Conservation (phyloP, 2,113 vertebrate species). For the Lepisosteus osseus region DNA sequence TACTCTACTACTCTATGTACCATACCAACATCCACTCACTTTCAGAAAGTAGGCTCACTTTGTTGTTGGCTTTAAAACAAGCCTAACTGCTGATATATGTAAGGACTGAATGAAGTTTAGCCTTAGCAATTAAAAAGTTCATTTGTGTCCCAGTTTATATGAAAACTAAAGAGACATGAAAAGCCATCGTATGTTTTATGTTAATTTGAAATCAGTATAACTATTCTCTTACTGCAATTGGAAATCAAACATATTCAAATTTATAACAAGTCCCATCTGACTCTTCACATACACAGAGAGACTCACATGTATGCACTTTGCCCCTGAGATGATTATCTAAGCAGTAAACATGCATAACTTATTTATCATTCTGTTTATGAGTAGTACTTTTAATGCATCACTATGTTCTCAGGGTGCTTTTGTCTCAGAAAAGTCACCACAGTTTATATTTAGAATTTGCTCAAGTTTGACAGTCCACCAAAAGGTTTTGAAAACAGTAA, state of each 20-base stretch:
- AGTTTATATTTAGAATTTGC: too few relatives aligned
- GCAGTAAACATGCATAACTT: constrained; percentile 15
- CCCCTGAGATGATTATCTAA: constrained; percentile 10
- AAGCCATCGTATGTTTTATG: constrained; percentile 22
- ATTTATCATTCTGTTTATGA: constrained; percentile 4
- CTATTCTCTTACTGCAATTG: constrained; percentile 18
- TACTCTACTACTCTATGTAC: too few relatives aligned
- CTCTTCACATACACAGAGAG: not conserved
- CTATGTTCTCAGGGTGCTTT: not conserved
- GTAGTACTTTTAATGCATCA: not conserved
- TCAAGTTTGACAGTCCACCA: too few relatives aligned
- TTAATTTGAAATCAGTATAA: constrained; percentile 25
- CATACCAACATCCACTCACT: too few relatives aligned
- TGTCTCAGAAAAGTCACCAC: too few relatives aligned
- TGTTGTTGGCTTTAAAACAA: too few relatives aligned
- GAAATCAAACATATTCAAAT: constrained; percentile 32
- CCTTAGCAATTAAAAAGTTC: constrained; percentile 9
- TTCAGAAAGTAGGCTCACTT: too few relatives aligned
- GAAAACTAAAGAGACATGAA: not conserved
- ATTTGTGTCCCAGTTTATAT: constrained; percentile 23
- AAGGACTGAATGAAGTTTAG: not conserved
- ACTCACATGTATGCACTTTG: not conserved
- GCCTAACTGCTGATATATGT: not conserved
- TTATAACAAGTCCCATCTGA: constrained; percentile 21
- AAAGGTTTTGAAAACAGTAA: too few relatives aligned